Conservation (phyloP, 2,797 vertebrate species). For the Oceanodroma leucorhoa region DNA sequence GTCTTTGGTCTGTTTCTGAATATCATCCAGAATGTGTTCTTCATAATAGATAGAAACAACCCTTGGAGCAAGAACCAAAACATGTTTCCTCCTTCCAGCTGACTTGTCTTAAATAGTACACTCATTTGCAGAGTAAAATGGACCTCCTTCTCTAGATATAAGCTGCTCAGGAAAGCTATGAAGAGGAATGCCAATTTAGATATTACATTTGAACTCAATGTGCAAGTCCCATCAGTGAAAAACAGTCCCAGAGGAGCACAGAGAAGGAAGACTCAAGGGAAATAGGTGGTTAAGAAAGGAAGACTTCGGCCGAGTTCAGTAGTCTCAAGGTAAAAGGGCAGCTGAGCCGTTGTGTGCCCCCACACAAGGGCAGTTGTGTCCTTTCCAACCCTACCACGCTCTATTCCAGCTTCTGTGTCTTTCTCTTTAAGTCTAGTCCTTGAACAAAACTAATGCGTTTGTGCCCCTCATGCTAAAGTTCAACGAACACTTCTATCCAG, state of each 20-base stretch:
- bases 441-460: not conserved
- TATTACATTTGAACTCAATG: not conserved
- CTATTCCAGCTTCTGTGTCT: not conserved
- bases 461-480: not conserved
- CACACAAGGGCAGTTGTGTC: not conserved
- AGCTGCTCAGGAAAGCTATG: not conserved
- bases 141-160: not conserved
- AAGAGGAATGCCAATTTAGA: not conserved
- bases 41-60: not conserved
- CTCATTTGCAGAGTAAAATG: not conserved
- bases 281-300: not conserved
- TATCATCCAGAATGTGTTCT: not conserved
- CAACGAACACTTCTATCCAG: not conserved
- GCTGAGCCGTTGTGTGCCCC: too few species aligned
- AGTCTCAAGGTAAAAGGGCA: not conserved
- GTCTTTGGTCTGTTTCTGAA: not conserved
- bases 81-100: not conserved
- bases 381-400: rapidly evolving
- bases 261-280: not conserved
- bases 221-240: not conserved
- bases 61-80: not conserved
- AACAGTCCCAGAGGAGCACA: not conserved
- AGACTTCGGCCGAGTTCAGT: not conserved
- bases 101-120: not conserved
- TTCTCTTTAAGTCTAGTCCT: not conserved